Evolutionary conservation across 2,888 invertebrate genomes (phyloP).

Genomic region (Petrolisthes manimaculis): DNA sequence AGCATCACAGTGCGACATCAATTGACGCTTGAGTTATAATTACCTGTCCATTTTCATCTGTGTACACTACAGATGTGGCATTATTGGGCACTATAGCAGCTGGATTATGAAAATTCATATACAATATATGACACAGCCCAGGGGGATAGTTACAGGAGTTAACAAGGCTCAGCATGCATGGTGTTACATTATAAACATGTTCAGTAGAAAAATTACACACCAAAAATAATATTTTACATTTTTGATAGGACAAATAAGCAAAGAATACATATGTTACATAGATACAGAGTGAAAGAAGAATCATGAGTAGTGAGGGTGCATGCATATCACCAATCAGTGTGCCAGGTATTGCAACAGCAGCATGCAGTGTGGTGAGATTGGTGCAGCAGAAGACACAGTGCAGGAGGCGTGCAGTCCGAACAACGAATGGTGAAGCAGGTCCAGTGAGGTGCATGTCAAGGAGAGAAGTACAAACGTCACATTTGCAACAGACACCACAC

Average conservation of each 20-base stretch:
- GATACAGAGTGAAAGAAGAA: background rate
- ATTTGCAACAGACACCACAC: background rate
- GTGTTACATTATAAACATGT: background rate
- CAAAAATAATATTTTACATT: background rate
- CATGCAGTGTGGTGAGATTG: background rate
- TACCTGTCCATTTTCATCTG: conserved; percentile 59
- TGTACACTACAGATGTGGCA: conserved; percentile 56
- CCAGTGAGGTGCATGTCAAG: conserved; percentile 12
- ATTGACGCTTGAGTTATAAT: background rate
- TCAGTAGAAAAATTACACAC: background rate
- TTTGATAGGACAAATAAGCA: background rate
- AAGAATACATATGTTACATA: background rate
- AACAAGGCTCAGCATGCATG: background rate
- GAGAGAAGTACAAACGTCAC: background rate
- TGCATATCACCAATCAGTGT: conserved; percentile 6
- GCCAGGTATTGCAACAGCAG: background rate
- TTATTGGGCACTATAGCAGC: conserved; percentile 48
- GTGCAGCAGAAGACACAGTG: background rate
- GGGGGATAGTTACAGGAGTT: background rate
- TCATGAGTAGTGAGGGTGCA: background rate
- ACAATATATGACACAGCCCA: background rate
- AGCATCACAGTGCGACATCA: no score
- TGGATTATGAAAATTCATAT: conserved; percentile 9
- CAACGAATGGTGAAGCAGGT: background rate
- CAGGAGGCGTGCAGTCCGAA: background rate